Percentiles rank a stretch among this genome's conserved stretches.
phyloP scores from a whole-genome alignment of 2,888 invertebrate genomes.

The Mythimna ferrago region DNA sequence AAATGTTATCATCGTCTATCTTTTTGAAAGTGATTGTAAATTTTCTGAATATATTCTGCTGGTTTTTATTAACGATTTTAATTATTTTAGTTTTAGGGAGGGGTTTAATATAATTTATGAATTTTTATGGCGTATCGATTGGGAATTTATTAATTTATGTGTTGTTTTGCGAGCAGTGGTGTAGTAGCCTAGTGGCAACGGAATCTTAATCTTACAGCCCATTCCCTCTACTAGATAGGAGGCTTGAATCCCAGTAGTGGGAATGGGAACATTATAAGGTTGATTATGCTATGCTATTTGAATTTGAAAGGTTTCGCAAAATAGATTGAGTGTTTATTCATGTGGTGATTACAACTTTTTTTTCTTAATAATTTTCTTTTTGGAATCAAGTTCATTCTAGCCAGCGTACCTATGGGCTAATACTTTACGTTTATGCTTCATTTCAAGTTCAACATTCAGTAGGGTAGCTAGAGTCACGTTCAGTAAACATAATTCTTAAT shows the following conservation, averaged over 20 bases:
- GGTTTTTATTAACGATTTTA: conserved; percentile 37
- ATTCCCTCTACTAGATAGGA: no score
- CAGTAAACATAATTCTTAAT: conserved; percentile 35
- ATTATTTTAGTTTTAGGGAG: conserved; percentile 29
- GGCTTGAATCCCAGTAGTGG: no score
- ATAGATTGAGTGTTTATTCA: neutral
- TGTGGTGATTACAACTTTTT: no score
- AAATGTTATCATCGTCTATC: conserved; percentile 39
- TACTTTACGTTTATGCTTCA: conserved; percentile 3
- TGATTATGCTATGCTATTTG: neutral
- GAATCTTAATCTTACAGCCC: no score
- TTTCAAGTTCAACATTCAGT: conserved; percentile 7
- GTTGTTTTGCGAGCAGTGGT: no score
- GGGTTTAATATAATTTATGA: conserved; percentile 11
- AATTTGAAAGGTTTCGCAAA: neutral
- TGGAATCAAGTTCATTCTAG: neutral
- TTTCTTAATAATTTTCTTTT: neutral
- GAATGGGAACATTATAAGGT: no score
- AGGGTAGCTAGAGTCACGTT: conserved; percentile 31
- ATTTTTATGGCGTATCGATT: conserved; percentile 30
- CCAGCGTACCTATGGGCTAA: neutral
- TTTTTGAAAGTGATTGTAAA: conserved; percentile 45
- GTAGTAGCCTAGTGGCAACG: no score
- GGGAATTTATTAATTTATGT: conserved; percentile 5
- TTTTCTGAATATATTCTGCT: conserved; percentile 29